Evolutionary conservation across 2,888 invertebrate species (phyloP).

Genomic region (Pollenia amentaria): DNA sequence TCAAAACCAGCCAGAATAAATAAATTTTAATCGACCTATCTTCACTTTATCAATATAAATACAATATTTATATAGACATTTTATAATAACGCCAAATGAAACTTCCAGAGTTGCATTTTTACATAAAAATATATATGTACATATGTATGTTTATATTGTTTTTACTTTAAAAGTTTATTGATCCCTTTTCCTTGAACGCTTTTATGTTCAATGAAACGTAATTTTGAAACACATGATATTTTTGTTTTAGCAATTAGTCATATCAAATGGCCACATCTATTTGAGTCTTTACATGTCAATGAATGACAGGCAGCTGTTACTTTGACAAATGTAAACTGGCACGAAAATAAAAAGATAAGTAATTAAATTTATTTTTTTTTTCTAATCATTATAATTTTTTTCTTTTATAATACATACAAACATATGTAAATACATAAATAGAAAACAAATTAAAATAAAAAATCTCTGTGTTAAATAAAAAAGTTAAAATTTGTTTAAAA

Average conservation of each 20-base stretch:
- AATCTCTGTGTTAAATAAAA: too few relatives aligned
- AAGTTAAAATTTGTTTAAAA: too few relatives aligned
- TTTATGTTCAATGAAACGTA: conserved; percentile 1
- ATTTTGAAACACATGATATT: neutral
- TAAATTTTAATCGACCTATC: too few relatives aligned
- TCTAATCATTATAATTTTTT: neutral
- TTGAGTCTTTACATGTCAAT: conserved; percentile 39
- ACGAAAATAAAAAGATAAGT: conserved; percentile 11
- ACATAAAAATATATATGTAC: neutral
- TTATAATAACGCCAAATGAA: too few relatives aligned
- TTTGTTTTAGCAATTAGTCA: conserved; percentile 38
- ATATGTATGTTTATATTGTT: neutral
- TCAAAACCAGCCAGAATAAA: too few relatives aligned
- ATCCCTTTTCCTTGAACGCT: neutral
- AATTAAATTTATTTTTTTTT: conserved; percentile 1
- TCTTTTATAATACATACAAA: neutral
- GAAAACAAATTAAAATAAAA: too few relatives aligned
- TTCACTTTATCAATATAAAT: too few relatives aligned
- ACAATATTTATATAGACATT: too few relatives aligned
- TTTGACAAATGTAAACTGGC: conserved; percentile 26
- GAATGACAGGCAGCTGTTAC: conserved; percentile 46
- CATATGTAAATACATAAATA: neutral
- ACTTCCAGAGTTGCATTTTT: neutral
- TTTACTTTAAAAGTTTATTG: neutral
- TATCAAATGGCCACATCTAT: conserved; percentile 27